These are phyloP conservation scores for Montipora efflorescens DNA, from an alignment of 64 coral and sea anemone genomes.

Conservation along the genomic window DNA sequence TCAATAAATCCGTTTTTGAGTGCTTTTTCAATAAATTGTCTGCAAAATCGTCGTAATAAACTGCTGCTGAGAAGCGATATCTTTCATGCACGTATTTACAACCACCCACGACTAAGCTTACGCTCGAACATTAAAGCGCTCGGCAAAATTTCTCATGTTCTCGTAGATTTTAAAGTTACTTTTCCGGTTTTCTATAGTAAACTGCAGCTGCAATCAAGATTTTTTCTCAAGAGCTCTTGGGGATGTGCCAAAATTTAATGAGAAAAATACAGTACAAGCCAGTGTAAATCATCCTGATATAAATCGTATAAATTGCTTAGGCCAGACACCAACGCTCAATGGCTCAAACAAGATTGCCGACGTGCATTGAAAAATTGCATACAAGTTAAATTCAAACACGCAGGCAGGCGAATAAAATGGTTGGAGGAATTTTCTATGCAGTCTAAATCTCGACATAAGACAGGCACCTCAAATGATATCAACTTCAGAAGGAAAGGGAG, in stretches of 20 bases:
- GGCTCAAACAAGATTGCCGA: too few relatives aligned
- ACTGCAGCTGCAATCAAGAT: not conserved
- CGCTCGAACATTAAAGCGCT: not conserved
- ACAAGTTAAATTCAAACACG: not conserved
- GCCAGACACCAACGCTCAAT: too few relatives aligned
- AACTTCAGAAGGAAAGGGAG: not conserved
- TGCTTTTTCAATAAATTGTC: not conserved
- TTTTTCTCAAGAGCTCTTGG: not conserved
- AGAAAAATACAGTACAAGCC: not conserved
- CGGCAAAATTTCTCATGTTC: not conserved
- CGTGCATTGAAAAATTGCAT: too few relatives aligned
- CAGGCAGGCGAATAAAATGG: not conserved
- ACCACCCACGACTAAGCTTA: not conserved
- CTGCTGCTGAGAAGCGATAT: not conserved
- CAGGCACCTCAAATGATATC: not conserved
- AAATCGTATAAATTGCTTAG: too few relatives aligned
- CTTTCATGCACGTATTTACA: not conserved
- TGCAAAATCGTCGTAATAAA: not conserved
- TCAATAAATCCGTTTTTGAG: not conserved
- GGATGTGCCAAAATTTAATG: not conserved
- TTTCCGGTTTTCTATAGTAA: not conserved
- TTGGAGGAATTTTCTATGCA: not conserved
- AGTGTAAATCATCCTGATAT: too few relatives aligned
- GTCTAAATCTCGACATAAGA: not conserved
- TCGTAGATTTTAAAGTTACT: not conserved